Conservation (phyloP, 2,888 invertebrate species). For the Pycnomerus fuliginosus region DNA sequence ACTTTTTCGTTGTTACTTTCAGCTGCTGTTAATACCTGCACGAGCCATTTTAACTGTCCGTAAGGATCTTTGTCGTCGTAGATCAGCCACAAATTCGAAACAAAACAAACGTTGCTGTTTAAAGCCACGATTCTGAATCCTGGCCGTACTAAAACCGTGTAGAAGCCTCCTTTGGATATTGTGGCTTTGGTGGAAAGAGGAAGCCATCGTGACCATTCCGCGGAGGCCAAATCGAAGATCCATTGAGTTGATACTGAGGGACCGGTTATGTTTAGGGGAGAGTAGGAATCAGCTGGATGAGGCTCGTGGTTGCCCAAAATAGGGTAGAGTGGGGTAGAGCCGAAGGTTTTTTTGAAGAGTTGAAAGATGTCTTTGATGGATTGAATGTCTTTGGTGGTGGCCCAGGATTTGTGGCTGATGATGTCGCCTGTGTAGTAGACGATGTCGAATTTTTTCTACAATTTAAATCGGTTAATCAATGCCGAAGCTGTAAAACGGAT, state of each 20-base stretch:
- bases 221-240: constrained; percentile 72
- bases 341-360: constrained; percentile 52
- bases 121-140: constrained; percentile 76
- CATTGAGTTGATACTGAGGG: constrained; percentile 61
- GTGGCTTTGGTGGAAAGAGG: constrained; percentile 62
- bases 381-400: constrained; percentile 62
- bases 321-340: constrained; percentile 56
- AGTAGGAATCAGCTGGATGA: constrained; percentile 43
- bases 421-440: constrained; percentile 86
- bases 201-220: constrained; percentile 74
- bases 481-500: no score
- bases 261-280: constrained; percentile 28
- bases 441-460: constrained; percentile 52
- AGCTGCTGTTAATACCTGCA: constrained; percentile 68
- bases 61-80: constrained; percentile 64
- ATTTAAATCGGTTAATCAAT: no score
- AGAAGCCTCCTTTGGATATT: constrained; percentile 72
- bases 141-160: constrained; percentile 64
- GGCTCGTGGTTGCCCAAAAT: constrained; percentile 70
- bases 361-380: constrained; percentile 58
- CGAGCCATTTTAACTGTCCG: constrained; percentile 79
- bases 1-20: constrained; percentile 69
- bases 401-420: constrained; percentile 84
- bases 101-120: constrained; percentile 80
- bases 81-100: constrained; percentile 62